phyloP scores from a whole-genome alignment of 2,888 invertebrate species.

The Baccha elongata region DNA sequence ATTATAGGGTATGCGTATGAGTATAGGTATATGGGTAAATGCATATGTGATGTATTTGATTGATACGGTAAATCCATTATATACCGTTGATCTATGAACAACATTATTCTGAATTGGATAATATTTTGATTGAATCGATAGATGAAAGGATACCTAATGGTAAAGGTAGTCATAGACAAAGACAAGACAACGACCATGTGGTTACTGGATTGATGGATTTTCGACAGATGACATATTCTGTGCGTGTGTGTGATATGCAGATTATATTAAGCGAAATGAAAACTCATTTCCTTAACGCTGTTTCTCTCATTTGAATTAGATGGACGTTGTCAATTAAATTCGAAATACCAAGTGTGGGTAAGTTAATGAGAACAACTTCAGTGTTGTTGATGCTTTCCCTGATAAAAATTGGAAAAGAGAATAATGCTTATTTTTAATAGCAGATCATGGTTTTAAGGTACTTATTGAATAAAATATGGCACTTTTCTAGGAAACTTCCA shows the following conservation, averaged over 20 bases:
- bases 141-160: not conserved
- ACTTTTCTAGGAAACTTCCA: too few relatives aligned
- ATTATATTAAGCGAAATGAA: constrained; percentile 44
- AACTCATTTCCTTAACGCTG: constrained; percentile 28
- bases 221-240: constrained; percentile 26
- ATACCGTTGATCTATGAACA: constrained; percentile 55
- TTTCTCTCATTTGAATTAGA: too few relatives aligned
- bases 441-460: too few relatives aligned
- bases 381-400: too few relatives aligned
- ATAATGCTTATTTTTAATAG: too few relatives aligned
- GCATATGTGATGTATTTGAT: not conserved
- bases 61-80: constrained; percentile 33
- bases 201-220: constrained; percentile 23
- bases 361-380: too few relatives aligned
- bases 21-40: not conserved
- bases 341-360: too few relatives aligned
- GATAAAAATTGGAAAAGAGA: too few relatives aligned
- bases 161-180: not conserved
- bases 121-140: constrained; percentile 59
- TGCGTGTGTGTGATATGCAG: constrained; percentile 20
- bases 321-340: too few relatives aligned
- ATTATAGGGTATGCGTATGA: not conserved
- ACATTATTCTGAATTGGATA: constrained; percentile 45
- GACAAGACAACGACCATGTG: constrained; percentile 4
- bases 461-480: too few relatives aligned